Evolutionary conservation across 2,888 invertebrate species (phyloP).

Genomic region (Melinopterus prodromus): DNA sequence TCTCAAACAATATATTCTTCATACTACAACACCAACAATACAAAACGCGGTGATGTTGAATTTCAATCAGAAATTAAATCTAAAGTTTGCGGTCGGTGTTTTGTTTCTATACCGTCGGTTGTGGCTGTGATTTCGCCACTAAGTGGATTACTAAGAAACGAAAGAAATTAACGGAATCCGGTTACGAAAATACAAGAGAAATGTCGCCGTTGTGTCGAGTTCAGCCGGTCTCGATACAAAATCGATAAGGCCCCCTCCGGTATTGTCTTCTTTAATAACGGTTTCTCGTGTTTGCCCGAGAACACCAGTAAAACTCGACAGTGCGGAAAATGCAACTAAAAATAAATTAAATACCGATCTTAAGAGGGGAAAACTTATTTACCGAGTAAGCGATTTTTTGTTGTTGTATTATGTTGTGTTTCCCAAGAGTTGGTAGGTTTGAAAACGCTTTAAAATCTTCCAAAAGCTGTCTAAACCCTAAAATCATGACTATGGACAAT

Average conservation of each 20-base stretch:
- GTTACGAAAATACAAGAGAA: neutral
- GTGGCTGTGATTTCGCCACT: neutral
- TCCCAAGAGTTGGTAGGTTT: no score
- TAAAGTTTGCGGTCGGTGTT: neutral
- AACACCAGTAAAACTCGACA: neutral
- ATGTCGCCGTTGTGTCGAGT: neutral
- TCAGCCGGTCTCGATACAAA: neutral
- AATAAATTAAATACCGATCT: neutral
- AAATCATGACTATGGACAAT: no score
- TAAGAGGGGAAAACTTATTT: neutral
- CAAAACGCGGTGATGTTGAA: neutral
- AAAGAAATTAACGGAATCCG: constrained; percentile 4
- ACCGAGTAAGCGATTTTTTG: no score
- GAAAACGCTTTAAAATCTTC: no score
- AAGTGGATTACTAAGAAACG: neutral
- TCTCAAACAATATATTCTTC: no score
- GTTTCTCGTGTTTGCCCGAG: neutral
- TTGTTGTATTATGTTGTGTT: no score
- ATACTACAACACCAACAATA: neutral
- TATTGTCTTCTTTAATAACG: neutral
- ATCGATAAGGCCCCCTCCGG: neutral
- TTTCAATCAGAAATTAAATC: neutral
- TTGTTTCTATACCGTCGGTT: neutral
- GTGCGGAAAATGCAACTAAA: neutral
- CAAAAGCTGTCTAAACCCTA: no score